Evolutionary conservation across 2,888 invertebrate genomes (phyloP), one percentile per base, ranked within the genome.

Genomic region (Aproaerema taeniolella): DNA sequence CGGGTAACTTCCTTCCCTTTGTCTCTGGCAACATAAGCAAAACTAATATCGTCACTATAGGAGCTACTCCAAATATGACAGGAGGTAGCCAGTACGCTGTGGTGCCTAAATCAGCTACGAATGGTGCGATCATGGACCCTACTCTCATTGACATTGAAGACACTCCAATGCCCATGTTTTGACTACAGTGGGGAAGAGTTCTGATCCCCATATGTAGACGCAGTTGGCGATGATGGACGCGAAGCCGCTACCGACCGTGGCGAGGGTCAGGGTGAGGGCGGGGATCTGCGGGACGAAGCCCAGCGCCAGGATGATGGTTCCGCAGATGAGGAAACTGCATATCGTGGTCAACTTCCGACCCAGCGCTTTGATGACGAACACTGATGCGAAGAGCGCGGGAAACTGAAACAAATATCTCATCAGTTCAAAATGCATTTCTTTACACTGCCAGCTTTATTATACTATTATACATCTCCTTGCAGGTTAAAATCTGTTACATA

Each of bases 101-200:
- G 9, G 66, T 55, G 4, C 74, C 75, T 54, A 93, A 61, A 25
- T 91, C 89, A 0, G 93, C 91, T 7, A 96, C 89, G 55, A 93
- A 94, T 0, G 96, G 96, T 0, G 96, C 95, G 0, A 91, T 49
- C 88, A 96, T 94, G 0, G 95, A 95, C 0, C 96, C 97, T n/a
- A 95, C 67, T 46, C 96, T 88, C 39, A 96, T 95, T 29, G 91
- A 89, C 85, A 93, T 93, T 0, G 96, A 96, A 36, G 93, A 92
- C 0, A 92, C 89, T 0, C 97, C 96, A 62, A 96, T 90, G 0
- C 94, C 95, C 63, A 93, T 92, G 57, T 96, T 96, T 9, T 97
- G 0, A 96, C 91, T 0, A 95, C 92, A 0, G 97, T 97, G 0
- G 97, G 97, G 62, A 94, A 96, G 3, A 96, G 66, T 68, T 97